Conservation (phyloP, 1,140 invertebrate genomes). For the Drosophila ohnishii region DNA sequence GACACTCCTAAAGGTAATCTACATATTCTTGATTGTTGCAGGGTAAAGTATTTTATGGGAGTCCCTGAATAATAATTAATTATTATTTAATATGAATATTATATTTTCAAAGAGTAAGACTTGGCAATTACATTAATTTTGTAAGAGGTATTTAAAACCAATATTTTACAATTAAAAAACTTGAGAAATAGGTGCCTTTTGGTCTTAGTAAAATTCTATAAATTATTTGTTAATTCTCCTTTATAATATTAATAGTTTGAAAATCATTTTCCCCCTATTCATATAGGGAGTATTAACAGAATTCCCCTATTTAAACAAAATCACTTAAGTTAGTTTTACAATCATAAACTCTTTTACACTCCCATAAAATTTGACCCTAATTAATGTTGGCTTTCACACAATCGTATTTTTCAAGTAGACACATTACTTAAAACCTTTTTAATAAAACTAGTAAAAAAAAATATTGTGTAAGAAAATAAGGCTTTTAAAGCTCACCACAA, state of each 20-base stretch:
- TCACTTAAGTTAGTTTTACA: not conserved
- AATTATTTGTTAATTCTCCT: not conserved
- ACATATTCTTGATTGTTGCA: constrained; percentile 7
- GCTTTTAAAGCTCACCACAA: constrained; percentile 13
- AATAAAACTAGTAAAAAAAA: not conserved
- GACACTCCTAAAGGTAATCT: constrained; percentile 6
- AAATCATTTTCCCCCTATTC: too few species aligned
- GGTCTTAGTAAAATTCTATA: too few species aligned
- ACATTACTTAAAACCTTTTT: not conserved
- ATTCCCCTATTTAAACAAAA: too few species aligned
- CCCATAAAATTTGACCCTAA: constrained; percentile 1
- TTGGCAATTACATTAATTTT: too few species aligned
- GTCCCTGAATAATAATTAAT: too few species aligned
- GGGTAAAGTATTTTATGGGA: not conserved
- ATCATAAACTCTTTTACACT: not conserved
- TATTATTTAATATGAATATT: too few species aligned
- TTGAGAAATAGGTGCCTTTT: too few species aligned
- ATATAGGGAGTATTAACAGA: too few species aligned
- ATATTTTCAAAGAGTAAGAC: too few species aligned
- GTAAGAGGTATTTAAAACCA: too few species aligned
- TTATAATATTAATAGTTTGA: too few species aligned
- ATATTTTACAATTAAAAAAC: too few species aligned
- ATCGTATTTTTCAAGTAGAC: not conserved
- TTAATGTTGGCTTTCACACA: not conserved
- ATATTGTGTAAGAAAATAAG: not conserved